Evolutionary conservation across 2,797 vertebrate genomes (phyloP), one percentile per base, ranked within the genome.

Genomic region (Pangasius mekongensis): DNA sequence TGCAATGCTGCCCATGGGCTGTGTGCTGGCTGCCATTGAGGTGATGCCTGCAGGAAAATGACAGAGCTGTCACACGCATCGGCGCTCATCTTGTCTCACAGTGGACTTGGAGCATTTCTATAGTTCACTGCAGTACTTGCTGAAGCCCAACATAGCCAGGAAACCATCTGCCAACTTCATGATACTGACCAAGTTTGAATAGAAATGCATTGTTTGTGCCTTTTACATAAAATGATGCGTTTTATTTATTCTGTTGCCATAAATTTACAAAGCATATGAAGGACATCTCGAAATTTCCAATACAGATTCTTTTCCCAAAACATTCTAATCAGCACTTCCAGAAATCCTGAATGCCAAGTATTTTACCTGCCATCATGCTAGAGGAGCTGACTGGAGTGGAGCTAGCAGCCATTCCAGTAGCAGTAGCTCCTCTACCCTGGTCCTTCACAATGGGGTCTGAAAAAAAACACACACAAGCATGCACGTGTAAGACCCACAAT

Each of bases 381-480:
- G 97, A 97, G 92, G 97, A 97, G 94, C 97, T 97, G 94, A 97
- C 96, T 6, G 97, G 97, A 64, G 96, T 96, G 91, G 95, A 96
- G 90, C 94, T 94, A 89, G 95, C 94, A 86, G 96, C 93, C 92
- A 97, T 95, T 43, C 95, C 96, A 24, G 95, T 93, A 60, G 96
- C 94, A 88, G 96, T 91, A 56, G 95, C 95, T 90, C 96, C 95
- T 90, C 97, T 95, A 78, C 96, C 95, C 87, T 97, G 97, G 92
- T 97, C 97, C 94, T 97, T 97, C 60, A 97, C 96, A 77, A 97
- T 96, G 87, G 96, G 96, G 92, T 95, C 97, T 97, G 91, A 2
- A 76, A 86, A 89, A 22, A 89, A 7, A 8, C 5, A 85, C 27
- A 62, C 39, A 39, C 30, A 90, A 83, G 47, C 69, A 86, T 89